Percentiles rank a stretch among this genome's conserved stretches.
phyloP scores from a whole-genome alignment of 2,888 invertebrate genomes.

The Iselma pallidipennis region DNA sequence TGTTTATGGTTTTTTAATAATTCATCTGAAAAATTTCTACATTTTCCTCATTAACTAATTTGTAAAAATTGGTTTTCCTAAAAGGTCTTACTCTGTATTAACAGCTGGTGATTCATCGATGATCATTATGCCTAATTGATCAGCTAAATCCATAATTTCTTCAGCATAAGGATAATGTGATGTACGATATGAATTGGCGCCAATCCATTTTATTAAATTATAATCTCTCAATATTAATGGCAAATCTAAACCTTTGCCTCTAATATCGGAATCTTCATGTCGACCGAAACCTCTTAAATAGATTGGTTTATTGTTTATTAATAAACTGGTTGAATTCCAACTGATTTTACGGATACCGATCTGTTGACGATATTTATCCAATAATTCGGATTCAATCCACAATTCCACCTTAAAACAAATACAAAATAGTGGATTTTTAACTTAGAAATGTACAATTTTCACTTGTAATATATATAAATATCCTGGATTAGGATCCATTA shows the following conservation, averaged over 20 bases:
- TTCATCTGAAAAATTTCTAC: conserved; percentile 67
- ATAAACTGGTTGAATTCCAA: conserved; percentile 75
- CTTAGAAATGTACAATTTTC: too few species aligned
- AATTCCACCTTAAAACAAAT: conserved; percentile 56
- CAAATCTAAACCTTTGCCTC: conserved; percentile 92
- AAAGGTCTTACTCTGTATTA: conserved; percentile 78
- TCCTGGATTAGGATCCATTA: conserved; percentile 79
- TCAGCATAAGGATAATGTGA: conserved; percentile 98
- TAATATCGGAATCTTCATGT: conserved; percentile 92
- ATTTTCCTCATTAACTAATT: conserved; percentile 8
- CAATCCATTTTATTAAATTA: conserved; percentile 83
- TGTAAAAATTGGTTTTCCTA: background rate
- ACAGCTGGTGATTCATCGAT: conserved; percentile 95
- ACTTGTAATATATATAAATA: conserved; percentile 87
- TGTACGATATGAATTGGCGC: conserved; percentile 92
- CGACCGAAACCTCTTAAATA: conserved; percentile 93
- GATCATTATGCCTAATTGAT: conserved; percentile 89
- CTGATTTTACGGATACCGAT: conserved; percentile 84
- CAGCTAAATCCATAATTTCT: conserved; percentile 93
- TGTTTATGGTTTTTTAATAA: conserved; percentile 80
- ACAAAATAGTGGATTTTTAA: too few species aligned
- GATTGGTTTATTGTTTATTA: conserved; percentile 81
- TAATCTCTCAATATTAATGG: conserved; percentile 88
- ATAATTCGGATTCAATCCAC: conserved; percentile 47
- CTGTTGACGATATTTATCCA: conserved; percentile 82